Base-by-base conservation (phyloP, 2,888 invertebrate species). In the Galeruca laticollis region DNA sequence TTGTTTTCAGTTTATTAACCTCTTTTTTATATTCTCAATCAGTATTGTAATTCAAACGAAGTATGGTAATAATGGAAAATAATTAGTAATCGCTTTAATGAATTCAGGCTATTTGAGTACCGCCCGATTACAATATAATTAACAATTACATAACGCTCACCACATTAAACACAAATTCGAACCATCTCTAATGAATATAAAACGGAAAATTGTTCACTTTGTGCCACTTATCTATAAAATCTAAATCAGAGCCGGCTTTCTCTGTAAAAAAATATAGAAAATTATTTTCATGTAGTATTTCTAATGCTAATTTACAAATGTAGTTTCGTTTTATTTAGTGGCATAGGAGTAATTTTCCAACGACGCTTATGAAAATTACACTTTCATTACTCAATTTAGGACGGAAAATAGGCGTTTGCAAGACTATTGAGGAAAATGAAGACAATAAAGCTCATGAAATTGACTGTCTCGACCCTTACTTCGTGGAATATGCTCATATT, bases 111-210 rank as follows among this genome's bases (percentile, higher is more conserved):
- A 21, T 40, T 63, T 18, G 13, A 21, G 6, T 54, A 54, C 20
- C n/a, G 21, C 51, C 51, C 18, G 35, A 33, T 51, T 3, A 33
- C 15, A 65, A 57, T 54, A 26, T 57, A 65, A 65, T 65, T 49
- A 18, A 57, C 33, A 21, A 57, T 66, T 66, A 51, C 59, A 49
- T 37, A 66, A 66, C n/a, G 4, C 33, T 35, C 57, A 35, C 57
- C 47, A 49, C 65, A 66, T 43, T 59, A 49, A 49, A 59, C 59
- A 59, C 65, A 26, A 61, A 66, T 51, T 65, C 11, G 47, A 59
- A 59, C 65, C 59, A 33, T 33, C 65, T 59, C 57, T 59, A 64
- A 63, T 69, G 63, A 57, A 69, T 69, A 60, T 60, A 26, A 69
- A 69, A 60, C 31, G 37, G 33, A 52, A 52, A 64, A 59, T 43